Evolutionary conservation across 2,888 invertebrate genomes (phyloP), one percentile per base, ranked within the genome.

Genomic region (Brachypalpus laphriformis): DNA sequence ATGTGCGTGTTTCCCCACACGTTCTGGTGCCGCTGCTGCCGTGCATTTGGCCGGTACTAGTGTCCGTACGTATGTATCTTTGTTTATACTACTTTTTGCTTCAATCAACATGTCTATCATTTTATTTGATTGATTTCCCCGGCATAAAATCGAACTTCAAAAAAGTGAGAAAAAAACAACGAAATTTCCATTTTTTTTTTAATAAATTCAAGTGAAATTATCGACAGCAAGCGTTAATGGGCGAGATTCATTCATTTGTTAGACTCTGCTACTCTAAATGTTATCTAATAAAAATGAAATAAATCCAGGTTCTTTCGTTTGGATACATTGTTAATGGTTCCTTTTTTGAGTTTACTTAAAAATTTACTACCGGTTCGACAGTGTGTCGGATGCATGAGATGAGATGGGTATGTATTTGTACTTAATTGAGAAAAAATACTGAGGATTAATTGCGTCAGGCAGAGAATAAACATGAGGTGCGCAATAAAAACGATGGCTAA

Each of bases 31-130:
- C 51, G 51, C 34, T 49, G 47, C 42, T 9, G 47, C 68, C 61
- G 37, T 65, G 68, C 71, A 76, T 66, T 70, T 45, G 16, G 28
- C 49, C 68, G 49, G 31, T 70, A 70, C 34, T 14, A 37, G 8
- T 49, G 37, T 47, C 51, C 31, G 61, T 80, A 75, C 59, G 51
- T 71, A 61, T 66, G 71, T 72, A 75, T 74, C 63, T 68, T 85
- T 75, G 83, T 86, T 82, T 88, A 83, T 88, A 87, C 87, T 88
- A 88, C 87, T 87, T 88, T 88, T 88, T 87, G 81, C 88, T 88
- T 88, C 88, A 88, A 88, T 88, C 88, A 88, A 88, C 87, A 87
- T 88, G 88, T 88, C 88, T 87, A 88, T 88, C 88, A 88, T 87
- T 87, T 86, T 81, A 85, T 87, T 88, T 88, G 88, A 88, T 88